Percentiles rank a stretch among this genome's conserved stretches.
These are phyloP conservation scores for Takifugu ocellatus DNA, from an alignment of 2,797 vertebrate genomes.

Conservation along the genomic window DNA sequence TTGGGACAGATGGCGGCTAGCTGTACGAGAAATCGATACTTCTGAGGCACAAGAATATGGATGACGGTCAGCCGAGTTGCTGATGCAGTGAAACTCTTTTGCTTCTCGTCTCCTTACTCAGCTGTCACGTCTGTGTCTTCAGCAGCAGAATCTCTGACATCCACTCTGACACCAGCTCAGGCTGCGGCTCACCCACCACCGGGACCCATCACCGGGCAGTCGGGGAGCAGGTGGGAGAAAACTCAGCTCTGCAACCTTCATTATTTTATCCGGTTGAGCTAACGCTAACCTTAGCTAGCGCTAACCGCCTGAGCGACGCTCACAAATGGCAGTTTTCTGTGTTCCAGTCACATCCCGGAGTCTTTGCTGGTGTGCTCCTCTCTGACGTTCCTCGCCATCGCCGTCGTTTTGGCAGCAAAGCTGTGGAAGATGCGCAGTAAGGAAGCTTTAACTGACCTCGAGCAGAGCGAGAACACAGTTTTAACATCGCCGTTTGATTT, in stretches of 20 bases:
- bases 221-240: background rate
- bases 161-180: background rate
- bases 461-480: background rate
- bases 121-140: slow-evolving; percentile 23
- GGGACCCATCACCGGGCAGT: slow-evolving; percentile 13
- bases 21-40: slow-evolving; percentile 30
- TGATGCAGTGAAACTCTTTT: slow-evolving; percentile 1
- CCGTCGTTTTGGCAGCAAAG: slow-evolving; percentile 34
- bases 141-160: slow-evolving; percentile 22
- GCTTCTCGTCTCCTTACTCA: slow-evolving; percentile 4
- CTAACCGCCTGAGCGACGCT: too few relatives aligned
- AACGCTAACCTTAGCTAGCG: too few relatives aligned
- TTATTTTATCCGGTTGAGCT: background rate
- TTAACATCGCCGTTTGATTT: background rate
- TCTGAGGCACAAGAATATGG: slow-evolving; percentile 28
- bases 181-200: slow-evolving; percentile 6
- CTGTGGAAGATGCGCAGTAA: slow-evolving; percentile 58
- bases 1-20: slow-evolving; percentile 26
- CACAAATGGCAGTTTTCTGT: slow-evolving; percentile 4
- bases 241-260: slow-evolving; percentile 2
- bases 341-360: slow-evolving; percentile 55
- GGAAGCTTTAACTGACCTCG: slow-evolving; percentile 20
- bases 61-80: slow-evolving; percentile 4
- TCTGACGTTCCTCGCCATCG: slow-evolving; percentile 45
- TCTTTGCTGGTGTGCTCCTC: slow-evolving; percentile 39